Base-by-base conservation (phyloP, 2,888 invertebrate species). In the Sinelater perroti region DNA sequence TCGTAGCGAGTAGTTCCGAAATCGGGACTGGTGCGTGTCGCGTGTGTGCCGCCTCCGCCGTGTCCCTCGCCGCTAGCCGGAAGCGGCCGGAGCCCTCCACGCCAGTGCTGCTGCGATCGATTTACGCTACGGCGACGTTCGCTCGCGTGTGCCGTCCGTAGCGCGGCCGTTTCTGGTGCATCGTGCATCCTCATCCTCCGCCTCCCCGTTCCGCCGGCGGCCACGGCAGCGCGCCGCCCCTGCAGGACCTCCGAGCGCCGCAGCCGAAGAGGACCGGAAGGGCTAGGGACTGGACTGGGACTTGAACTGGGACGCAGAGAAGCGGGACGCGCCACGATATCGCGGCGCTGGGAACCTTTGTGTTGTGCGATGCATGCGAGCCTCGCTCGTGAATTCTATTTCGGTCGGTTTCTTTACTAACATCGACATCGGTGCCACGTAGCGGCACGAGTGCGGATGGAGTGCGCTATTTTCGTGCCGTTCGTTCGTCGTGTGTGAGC, bases 261-360 rank as follows among this genome's bases (percentile, higher is more conserved):
- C 63, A 53, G 56, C 56, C n/a, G n/a, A 60, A 60, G 60, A 56
- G 60, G 45, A 60, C 53, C 53, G 40, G 44, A 46, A 35, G 14
- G n/a, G 53, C 46, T 28, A 45, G 60, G 56, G 56, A 53, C 51
- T 56, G n/a, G n/a, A n/a, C n/a, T n/a, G n/a, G n/a, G n/a, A 47
- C 38, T n/a, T n/a, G n/a, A n/a, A n/a, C n/a, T n/a, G n/a, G n/a
- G n/a, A n/a, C n/a, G n/a, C n/a, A n/a, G n/a, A n/a, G n/a, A n/a
- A n/a, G n/a, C n/a, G n/a, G n/a, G n/a, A 50, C 56, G 60, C 40
- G 52, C 38, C 47, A 51, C 52, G 49, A 63, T 64, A 64, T 63
- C 66, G 65, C 67, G 70, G 68, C 66, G 65, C 67, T 69, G 69
- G 68, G 69, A 70, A 68, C 67, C 63, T 66, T 67, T 66, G 61